Conservation (phyloP, 1,140 invertebrate species). For the Tribolium castaneum region DNA sequence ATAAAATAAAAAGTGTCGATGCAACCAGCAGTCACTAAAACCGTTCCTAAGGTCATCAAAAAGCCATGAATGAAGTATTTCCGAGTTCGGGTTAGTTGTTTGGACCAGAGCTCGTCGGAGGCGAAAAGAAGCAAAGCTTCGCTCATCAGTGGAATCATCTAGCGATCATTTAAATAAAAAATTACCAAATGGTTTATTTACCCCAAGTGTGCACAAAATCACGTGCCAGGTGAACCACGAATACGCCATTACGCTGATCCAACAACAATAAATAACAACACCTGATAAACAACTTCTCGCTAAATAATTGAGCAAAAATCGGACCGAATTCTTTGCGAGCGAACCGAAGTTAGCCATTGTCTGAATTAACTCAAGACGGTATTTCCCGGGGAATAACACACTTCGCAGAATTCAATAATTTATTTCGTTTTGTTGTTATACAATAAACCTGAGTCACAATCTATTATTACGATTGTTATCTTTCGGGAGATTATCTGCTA, state of each 20-base stretch:
- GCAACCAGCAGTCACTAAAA: slow-evolving; percentile 51
- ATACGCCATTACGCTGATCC: slow-evolving; percentile 45
- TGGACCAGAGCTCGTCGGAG: slow-evolving; percentile 54
- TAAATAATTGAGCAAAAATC: slow-evolving; percentile 52
- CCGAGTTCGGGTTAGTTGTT: slow-evolving; percentile 45
- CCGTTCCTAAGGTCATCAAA: slow-evolving; percentile 48
- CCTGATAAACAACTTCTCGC: slow-evolving; percentile 38
- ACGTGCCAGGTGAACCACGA: slow-evolving; percentile 55
- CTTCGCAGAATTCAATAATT: too few species aligned
- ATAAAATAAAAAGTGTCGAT: slow-evolving; percentile 47
- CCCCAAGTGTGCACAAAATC: slow-evolving; percentile 54
- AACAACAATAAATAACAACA: slow-evolving; percentile 47
- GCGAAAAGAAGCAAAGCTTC: slow-evolving; percentile 54
- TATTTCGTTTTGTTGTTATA: too few species aligned
- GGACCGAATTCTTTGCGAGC: not conserved
- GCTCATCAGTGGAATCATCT: slow-evolving; percentile 56
- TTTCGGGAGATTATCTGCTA: not conserved
- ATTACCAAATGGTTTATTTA: slow-evolving; percentile 25
- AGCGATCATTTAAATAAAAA: slow-evolving; percentile 9
- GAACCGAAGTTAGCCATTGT: not conserved
- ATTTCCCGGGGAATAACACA: too few species aligned
- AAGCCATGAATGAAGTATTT: slow-evolving; percentile 55
- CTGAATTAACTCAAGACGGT: too few species aligned
- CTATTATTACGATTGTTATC: too few species aligned
- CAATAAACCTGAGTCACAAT: too few species aligned